Base-by-base conservation (phyloP, 2,888 invertebrate genomes). In the Apodemia zela region DNA sequence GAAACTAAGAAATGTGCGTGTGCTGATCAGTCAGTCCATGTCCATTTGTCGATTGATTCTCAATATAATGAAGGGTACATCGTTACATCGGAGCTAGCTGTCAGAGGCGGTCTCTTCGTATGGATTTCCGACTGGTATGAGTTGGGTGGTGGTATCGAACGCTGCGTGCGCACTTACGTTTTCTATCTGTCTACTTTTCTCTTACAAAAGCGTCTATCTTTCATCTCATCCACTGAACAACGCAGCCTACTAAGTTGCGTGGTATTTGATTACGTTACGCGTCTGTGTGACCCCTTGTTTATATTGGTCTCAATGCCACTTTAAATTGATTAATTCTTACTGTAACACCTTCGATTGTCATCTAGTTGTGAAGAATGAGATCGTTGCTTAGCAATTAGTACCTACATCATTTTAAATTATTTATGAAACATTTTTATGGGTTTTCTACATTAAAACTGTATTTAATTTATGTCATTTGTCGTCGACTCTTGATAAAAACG, bases 21-120 rank as follows among this genome's bases (percentile, higher is more conserved):
- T 70, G 73, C 71, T 75, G 72, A 54, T 66, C 62, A 71, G 71
- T 74, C 72, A 77, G 73, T 68, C 71, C 70, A 77, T 80, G 74
- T 78, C 81, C 83, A 88, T 89, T 88, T 87, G 87, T 85, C 90
- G 89, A 90, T 89, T 89, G 89, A 90, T 89, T 89, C 87, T 80
- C 86, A 82, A 89, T 90, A 89, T 88, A 89, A 89, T 88, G 87
- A 87, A 87, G 87, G 86, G 87, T 87, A 88, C 87, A 82, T 80
- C 77, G 87, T 85, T 82, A 87, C 85, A 85, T 82, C 79, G 38
- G 38, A 38, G 84, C 82, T 51, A 82, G 81, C 84, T 87, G 84
- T 87, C 87, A 86, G 84, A 84, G 84, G 86, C 79, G 85, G 84
- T 82, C 84, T 63, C 61, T 57, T 54, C 57, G 61, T 82, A 85